A percentile compares a stretch with the other conserved stretches of the same genome.
These are phyloP conservation scores for Cotesia vestalis DNA, from an alignment of 1,140 invertebrate genomes.

Conservation along the genomic window DNA sequence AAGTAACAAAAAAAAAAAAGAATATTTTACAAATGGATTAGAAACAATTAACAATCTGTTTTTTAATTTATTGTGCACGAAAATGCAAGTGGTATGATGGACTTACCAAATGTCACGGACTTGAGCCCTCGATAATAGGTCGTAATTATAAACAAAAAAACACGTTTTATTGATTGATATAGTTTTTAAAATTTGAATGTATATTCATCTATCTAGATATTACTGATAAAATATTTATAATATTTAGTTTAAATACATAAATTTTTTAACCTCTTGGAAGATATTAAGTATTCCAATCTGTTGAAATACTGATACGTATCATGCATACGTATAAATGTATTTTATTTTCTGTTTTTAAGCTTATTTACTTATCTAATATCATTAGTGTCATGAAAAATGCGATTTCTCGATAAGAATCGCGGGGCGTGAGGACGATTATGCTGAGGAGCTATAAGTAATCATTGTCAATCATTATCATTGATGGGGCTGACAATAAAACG, in stretches of 20 bases:
- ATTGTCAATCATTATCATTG: constrained; percentile 52
- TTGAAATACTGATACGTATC: neutral
- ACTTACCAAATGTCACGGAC: constrained; percentile 58
- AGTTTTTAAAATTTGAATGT: constrained; percentile 13
- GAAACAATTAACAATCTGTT: constrained; percentile 12
- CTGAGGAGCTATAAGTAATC: constrained; percentile 5
- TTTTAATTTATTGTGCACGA: constrained; percentile 41
- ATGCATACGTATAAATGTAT: neutral
- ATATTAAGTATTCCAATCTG: neutral
- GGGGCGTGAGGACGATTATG: neutral
- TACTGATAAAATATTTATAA: neutral
- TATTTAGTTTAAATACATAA: constrained; percentile 8
- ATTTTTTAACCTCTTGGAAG: neutral
- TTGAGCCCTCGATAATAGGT: constrained; percentile 58
- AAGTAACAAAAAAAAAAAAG: constrained; percentile 26
- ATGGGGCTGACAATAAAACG: constrained; percentile 53
- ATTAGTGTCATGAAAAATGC: constrained; percentile 11
- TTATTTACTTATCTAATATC: neutral
- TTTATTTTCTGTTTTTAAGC: neutral
- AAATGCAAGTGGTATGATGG: constrained; percentile 48
- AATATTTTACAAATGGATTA: constrained; percentile 18
- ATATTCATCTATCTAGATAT: constrained; percentile 8
- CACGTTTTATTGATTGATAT: constrained; percentile 44
- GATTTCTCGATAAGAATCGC: constrained; percentile 5
- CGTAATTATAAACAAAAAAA: constrained; percentile 62